These are phyloP conservation scores for Hemibagrus wyckioides DNA, from an alignment of 2,113 vertebrate genomes.

Conservation along the genomic window DNA sequence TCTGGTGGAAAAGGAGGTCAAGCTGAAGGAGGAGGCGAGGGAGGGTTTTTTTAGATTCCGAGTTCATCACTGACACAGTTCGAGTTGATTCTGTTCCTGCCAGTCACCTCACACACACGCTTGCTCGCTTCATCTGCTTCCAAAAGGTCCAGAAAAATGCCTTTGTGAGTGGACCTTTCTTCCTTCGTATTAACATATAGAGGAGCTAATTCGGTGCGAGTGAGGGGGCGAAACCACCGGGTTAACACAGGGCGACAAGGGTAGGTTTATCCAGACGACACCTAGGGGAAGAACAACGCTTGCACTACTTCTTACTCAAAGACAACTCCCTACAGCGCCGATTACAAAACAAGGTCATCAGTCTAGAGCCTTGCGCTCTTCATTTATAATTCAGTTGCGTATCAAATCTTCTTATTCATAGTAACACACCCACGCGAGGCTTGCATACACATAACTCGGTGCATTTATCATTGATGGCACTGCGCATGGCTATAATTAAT, in stretches of 20 bases:
- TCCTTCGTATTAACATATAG: constrained; percentile 41
- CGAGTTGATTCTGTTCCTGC: constrained; percentile 15
- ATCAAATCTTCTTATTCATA: constrained; percentile 45
- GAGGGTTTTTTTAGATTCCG: constrained; percentile 3
- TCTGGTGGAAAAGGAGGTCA: constrained; percentile 10
- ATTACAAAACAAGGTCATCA: constrained; percentile 29
- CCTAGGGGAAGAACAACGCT: constrained; percentile 12
- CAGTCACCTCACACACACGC: not conserved
- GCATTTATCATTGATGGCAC: constrained; percentile 41
- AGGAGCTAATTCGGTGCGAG: constrained; percentile 25
- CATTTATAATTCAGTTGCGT: constrained; percentile 42
- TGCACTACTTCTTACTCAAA: constrained; percentile 16
- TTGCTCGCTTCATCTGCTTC: not conserved
- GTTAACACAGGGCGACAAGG: not conserved
- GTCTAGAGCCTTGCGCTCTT: constrained; percentile 21
- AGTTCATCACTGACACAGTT: constrained; percentile 21
- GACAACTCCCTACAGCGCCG: not conserved
- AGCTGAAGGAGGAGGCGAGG: constrained; percentile 1
- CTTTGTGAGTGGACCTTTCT: constrained; percentile 25
- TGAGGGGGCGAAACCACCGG: not conserved
- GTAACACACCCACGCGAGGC: constrained; percentile 32
- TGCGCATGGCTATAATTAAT: constrained; percentile 47
- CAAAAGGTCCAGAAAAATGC: constrained; percentile 3
- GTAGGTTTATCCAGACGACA: constrained; percentile 16
- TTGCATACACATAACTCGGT: constrained; percentile 28